Evolutionary conservation across 2,888 invertebrate genomes (phyloP).

Genomic region (Drosophila mimica): DNA sequence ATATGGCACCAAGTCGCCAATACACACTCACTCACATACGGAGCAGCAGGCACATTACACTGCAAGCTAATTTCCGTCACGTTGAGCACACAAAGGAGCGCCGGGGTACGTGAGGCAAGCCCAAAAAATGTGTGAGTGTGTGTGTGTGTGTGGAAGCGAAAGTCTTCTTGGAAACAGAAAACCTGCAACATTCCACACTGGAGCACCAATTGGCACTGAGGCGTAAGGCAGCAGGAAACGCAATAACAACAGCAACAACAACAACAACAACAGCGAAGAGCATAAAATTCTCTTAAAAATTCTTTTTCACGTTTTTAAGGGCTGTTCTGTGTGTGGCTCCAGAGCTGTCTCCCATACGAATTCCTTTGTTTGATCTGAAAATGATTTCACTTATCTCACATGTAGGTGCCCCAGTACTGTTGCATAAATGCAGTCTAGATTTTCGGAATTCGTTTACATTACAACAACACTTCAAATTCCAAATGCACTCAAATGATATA

Average conservation of each 20-base stretch:
- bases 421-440: not conserved
- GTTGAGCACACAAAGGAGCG: conserved; percentile 78
- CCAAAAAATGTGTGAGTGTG: conserved; percentile 28
- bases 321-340: not conserved
- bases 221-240: conserved; percentile 39
- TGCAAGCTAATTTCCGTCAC: conserved; percentile 79
- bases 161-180: conserved; percentile 50
- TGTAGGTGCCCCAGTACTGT: not conserved
- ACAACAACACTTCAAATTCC: not conserved
- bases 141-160: conserved; percentile 16
- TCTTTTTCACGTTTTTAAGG: conserved; percentile 27
- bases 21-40: conserved; percentile 23
- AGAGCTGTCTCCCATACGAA: not conserved
- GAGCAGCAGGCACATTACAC: conserved; percentile 39
- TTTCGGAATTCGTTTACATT: not conserved
- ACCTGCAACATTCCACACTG: conserved; percentile 45
- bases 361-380: conserved; percentile 16
- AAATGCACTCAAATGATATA: not conserved
- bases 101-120: conserved; percentile 65
- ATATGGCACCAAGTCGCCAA: conserved; percentile 58
- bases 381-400: conserved; percentile 1
- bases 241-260: conserved; percentile 13
- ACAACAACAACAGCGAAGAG: not conserved
- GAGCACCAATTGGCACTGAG: conserved; percentile 47
- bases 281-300: conserved; percentile 30